Conservation (phyloP, 1,140 invertebrate species). For the Bemisia tabaci region DNA sequence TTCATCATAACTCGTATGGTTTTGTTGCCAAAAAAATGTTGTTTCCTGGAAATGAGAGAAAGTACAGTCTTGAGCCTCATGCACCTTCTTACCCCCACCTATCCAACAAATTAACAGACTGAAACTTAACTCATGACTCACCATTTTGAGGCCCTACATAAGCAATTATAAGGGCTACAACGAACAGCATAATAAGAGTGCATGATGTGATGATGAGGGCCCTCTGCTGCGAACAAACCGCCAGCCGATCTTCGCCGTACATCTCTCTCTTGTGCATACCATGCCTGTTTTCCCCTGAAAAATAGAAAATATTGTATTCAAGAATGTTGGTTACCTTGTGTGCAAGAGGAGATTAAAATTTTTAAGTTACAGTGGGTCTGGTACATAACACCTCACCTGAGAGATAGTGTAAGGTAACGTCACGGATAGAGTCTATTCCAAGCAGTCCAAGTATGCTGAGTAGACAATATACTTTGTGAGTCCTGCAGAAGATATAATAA, state of each 20-base stretch:
- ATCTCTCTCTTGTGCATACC: slow-evolving; percentile 55
- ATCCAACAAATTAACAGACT: no score
- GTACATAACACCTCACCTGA: slow-evolving; percentile 1
- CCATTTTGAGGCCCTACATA: slow-evolving; percentile 69
- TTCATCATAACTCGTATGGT: no score
- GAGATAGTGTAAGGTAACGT: slow-evolving; percentile 11
- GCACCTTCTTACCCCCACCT: no score
- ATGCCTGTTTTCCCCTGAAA: slow-evolving; percentile 46
- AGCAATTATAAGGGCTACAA: slow-evolving; percentile 72
- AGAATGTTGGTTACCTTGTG: background rate
- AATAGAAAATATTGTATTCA: slow-evolving; percentile 15
- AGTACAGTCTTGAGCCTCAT: no score
- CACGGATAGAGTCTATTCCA: background rate
- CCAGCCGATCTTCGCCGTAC: slow-evolving; percentile 59
- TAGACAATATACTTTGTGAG: background rate
- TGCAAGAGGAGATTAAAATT: background rate
- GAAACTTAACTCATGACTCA: no score
- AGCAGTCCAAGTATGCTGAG: background rate
- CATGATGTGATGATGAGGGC: slow-evolving; percentile 63
- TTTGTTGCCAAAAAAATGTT: no score
- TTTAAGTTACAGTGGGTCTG: background rate
- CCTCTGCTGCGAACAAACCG: slow-evolving; percentile 73
- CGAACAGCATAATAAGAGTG: slow-evolving; percentile 62
- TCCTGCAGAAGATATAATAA: no score
- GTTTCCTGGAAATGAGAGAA: no score